Base-by-base conservation (phyloP, 2,113 vertebrate genomes). In the Hyperopisus bebe region DNA sequence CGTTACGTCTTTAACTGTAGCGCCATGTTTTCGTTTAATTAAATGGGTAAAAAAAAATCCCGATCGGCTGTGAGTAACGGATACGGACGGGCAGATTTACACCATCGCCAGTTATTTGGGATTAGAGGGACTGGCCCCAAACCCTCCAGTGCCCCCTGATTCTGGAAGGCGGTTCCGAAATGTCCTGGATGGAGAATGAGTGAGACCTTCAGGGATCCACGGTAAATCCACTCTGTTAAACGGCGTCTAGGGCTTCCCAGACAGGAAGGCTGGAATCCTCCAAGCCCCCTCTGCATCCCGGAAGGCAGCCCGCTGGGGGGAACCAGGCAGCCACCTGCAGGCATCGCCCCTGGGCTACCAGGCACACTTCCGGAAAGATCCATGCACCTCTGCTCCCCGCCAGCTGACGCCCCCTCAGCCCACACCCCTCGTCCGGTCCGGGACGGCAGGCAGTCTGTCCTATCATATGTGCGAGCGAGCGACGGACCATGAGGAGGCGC, bases 361-460 rank as follows among this genome's bases (percentile, higher is more conserved):
- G 35, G 35, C 31, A 17, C 74, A 8, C 44, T 84, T 84, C 21
- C 44, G 42, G 42, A 47, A 84, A 21, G 50, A 19, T 46, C 47
- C 47, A 1, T 27, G n/a, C 10, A 31, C 46, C 44, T n/a, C 84
- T 50, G 44, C 84, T 93, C 94, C 94, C 44, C 24, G 82, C 91
- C 91, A 91, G 91, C 90, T 92, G 90, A 92, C 70, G 87, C 31
- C 53, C 55, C 51, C 80, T 66, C 77, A n/a, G 24, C 42, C 58
- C 83, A 35, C 13, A 7, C 90, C 86, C 53, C 89, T 88, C 85
- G 44, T 62, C 77, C 80, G 80, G 89, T 62, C 77, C 80, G 53
- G 89, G 94, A 92, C 93, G 92, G 93, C 93, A 94, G 93, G 94
- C 95, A 95, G 94, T 93, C 94, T 94, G 94, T 94, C 94, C 93